Conservation (phyloP, 53 echinoderm and acorn worm species). For the Pentamera pediparva region DNA sequence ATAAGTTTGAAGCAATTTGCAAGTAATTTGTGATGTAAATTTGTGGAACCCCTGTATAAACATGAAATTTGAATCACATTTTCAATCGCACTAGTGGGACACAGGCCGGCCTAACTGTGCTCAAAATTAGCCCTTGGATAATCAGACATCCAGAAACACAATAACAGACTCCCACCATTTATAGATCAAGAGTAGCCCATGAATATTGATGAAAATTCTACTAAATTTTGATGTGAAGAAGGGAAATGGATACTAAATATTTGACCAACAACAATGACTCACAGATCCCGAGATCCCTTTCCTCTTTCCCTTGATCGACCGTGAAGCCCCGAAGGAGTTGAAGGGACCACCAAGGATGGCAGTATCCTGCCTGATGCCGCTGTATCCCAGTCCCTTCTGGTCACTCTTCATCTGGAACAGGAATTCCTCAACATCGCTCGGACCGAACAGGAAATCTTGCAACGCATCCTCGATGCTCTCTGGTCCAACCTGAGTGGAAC, state of each 20-base stretch:
- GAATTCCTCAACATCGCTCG: constrained; percentile 72
- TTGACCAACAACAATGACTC: constrained; percentile 9
- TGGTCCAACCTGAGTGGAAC: background rate
- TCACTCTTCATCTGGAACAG: constrained; percentile 68
- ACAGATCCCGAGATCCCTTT: constrained; percentile 74
- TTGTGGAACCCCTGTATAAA: no score
- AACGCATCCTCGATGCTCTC: background rate
- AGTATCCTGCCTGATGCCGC: constrained; percentile 59
- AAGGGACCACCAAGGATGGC: constrained; percentile 70
- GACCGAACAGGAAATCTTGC: constrained; percentile 69
- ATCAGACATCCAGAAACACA: no score
- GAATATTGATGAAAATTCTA: no score
- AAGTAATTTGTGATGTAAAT: no score
- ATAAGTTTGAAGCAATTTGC: no score
- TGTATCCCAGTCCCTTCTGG: constrained; percentile 79
- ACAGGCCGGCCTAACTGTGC: no score
- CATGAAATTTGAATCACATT: no score
- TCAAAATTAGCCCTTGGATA: no score
- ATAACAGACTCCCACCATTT: background rate
- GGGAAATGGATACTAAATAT: no score
- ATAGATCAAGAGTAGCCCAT: no score
- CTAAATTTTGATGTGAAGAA: no score
- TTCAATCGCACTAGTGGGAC: no score
- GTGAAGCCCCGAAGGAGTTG: constrained; percentile 52
- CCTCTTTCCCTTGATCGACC: constrained; percentile 22